Evolutionary conservation across 1,140 invertebrate genomes (phyloP), one percentile per base, ranked within the genome.

Genomic region (Meloidogyne exigua): DNA sequence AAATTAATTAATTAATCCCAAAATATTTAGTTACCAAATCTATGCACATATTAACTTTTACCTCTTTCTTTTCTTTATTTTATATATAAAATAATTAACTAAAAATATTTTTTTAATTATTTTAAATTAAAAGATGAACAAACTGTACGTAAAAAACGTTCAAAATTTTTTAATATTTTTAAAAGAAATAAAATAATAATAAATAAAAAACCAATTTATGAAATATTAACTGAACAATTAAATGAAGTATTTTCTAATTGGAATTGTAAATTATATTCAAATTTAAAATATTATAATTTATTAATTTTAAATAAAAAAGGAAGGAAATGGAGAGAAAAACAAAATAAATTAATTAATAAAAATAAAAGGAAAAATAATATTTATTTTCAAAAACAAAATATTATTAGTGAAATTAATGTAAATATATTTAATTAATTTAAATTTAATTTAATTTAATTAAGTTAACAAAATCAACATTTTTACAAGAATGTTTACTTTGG

Each of bases 381-480:
- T 57, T 57, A n/a, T 18, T n/a, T n/a, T 1, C 49, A 57, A n/a
- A 57, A 57, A 57, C 49, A 57, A 57, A 57, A 57, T 57, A 57
- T 57, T 57, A 57, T 57, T n/a, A 57, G 49, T 57, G 49, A 57
- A 57, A n/a, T 57, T 57, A 57, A 57, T 57, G n/a, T 57, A n/a
- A 7, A n/a, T 7, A 39, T 9, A 9, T 39, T 39, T 9, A 39
- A 9, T 39, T 39, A 39, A 39, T 39, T 39, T 39, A 39, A 9
- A 49, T 18, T 49, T 49, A 49, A 4, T 49, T 18, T n/a, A n/a
- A 57, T 18, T 9, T n/a, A 57, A 57, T 49, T 0, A n/a, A 57
- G 49, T 9, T n/a, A 57, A 57, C 4, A 7, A 39, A 39, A 57
- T n/a, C 49, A 57, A n/a, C 49, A n/a, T 57, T 57, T 57, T 57